Conservation (phyloP, 2,113 vertebrate species). For the Pelusios castaneus region DNA sequence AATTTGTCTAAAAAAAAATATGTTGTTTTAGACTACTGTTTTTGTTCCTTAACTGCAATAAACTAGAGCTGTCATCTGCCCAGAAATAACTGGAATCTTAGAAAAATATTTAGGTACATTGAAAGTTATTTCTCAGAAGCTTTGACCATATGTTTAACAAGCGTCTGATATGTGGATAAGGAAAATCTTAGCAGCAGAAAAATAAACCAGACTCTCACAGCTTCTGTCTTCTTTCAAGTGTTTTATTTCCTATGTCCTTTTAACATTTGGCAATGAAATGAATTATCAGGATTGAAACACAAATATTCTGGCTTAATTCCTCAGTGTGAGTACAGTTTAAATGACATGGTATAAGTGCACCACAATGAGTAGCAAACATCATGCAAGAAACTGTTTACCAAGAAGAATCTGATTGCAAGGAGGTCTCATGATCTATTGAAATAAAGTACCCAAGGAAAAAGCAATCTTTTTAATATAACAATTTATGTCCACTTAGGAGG, state of each 20-base stretch:
- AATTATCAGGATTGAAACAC: constrained; percentile 42
- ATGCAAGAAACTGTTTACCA: not conserved
- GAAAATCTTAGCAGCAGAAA: constrained; percentile 17
- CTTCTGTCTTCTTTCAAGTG: constrained; percentile 44
- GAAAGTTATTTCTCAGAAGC: not conserved
- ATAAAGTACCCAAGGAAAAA: not conserved
- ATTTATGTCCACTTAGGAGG: not conserved
- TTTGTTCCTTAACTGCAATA: constrained; percentile 43
- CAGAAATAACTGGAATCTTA: not conserved
- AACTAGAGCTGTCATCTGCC: not conserved
- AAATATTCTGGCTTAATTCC: constrained; percentile 24
- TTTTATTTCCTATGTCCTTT: constrained; percentile 47
- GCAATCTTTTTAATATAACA: not conserved
- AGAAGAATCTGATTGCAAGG: not conserved
- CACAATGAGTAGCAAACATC: constrained; percentile 18
- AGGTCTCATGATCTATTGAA: not conserved
- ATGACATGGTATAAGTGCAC: constrained; percentile 40
- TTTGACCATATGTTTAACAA: not conserved
- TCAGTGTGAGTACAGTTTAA: constrained; percentile 35
- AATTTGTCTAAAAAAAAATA: constrained; percentile 48
- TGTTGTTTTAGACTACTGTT: constrained; percentile 36
- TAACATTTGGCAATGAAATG: constrained; percentile 50
- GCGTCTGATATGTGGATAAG: not conserved
- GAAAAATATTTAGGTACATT: not conserved
- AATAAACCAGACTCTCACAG: constrained; percentile 16